Evolutionary conservation across 2,797 vertebrate genomes (phyloP).

Genomic region (Podargus strigoides): DNA sequence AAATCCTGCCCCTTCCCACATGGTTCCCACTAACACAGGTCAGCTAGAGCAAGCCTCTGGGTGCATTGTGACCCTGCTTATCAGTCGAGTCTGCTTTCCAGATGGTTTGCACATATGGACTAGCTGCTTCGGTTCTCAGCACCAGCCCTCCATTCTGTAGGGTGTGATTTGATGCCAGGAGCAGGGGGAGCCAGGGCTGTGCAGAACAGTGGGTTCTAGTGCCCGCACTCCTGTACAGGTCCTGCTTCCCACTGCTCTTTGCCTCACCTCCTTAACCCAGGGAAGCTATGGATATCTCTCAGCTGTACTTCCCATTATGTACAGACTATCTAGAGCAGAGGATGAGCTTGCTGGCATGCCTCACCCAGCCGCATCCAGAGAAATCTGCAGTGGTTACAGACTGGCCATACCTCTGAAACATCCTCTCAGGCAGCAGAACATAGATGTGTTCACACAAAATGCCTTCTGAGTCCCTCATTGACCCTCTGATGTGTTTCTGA

Average conservation of each 20-base stretch:
- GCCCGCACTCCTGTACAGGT: background rate
- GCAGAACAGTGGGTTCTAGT: background rate
- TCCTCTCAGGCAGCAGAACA: background rate
- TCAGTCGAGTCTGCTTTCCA: slow-evolving; percentile 16
- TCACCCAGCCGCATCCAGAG: background rate
- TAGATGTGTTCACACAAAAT: background rate
- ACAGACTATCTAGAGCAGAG: background rate
- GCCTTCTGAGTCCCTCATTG: background rate
- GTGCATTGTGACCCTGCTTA: background rate
- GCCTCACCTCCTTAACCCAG: background rate
- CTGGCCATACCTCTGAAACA: background rate
- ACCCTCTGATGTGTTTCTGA: background rate
- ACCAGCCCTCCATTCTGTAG: background rate
- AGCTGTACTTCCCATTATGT: background rate
- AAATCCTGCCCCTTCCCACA: slow-evolving; percentile 40
- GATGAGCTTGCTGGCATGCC: background rate
- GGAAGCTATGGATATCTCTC: background rate
- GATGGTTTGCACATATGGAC: background rate
- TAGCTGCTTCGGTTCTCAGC: background rate
- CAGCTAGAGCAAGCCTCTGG: background rate
- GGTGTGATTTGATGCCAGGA: background rate
- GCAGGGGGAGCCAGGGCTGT: background rate
- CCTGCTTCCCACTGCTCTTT: background rate
- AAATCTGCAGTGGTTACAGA: background rate
- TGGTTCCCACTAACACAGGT: background rate